These are phyloP conservation scores for Pomatorhinus ruficollis DNA, from an alignment of 2,113 vertebrate species.

Conservation along the genomic window DNA sequence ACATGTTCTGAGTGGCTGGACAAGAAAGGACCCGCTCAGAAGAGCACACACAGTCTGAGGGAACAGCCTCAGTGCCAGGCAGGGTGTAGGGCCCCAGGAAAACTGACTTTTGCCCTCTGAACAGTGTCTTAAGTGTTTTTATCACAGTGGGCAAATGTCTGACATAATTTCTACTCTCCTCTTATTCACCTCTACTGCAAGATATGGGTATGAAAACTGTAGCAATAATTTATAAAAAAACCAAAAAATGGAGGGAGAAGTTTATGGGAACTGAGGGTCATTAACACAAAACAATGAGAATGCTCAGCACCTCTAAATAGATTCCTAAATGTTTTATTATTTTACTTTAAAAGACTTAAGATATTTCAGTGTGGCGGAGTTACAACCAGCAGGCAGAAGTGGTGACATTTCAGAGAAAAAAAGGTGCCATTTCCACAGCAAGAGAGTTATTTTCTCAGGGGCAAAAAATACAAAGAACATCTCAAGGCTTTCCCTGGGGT, in stretches of 20 bases:
- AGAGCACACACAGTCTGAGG: neutral
- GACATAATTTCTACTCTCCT: neutral
- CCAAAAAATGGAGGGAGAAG: neutral
- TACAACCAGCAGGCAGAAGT: neutral
- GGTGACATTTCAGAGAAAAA: neutral
- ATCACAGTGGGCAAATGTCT: neutral
- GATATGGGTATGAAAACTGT: neutral
- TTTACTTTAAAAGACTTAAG: neutral
- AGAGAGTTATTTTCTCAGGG: conserved; percentile 9
- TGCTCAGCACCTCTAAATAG: neutral
- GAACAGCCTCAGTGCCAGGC: neutral
- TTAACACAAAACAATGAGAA: neutral
- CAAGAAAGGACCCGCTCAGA: neutral
- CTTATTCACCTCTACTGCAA: neutral
- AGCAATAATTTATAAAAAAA: neutral
- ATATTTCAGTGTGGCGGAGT: neutral
- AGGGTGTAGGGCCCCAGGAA: neutral
- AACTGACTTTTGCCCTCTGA: neutral
- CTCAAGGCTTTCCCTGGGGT: neutral
- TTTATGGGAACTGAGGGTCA: neutral
- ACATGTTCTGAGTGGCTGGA: neutral
- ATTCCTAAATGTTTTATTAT: conserved; percentile 15
- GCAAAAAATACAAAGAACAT: neutral
- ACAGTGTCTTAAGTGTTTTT: neutral
- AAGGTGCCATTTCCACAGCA: neutral